Percentiles rank a stretch among this genome's conserved stretches.
phyloP scores from a whole-genome alignment of 2,113 vertebrate species.

The Perca flavescens region DNA sequence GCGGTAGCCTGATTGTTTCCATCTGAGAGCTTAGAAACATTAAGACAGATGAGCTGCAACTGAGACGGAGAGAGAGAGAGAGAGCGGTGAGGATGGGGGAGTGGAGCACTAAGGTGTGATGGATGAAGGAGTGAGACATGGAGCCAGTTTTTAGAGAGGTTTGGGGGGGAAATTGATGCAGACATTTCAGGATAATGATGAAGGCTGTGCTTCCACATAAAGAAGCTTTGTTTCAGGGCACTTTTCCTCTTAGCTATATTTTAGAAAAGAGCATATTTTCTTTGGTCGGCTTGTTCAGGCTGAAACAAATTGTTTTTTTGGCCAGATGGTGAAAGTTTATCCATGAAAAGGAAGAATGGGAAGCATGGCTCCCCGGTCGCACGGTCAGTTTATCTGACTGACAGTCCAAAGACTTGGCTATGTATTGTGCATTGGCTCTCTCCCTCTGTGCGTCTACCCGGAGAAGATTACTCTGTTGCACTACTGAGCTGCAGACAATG shows the following conservation, averaged over 20 bases:
- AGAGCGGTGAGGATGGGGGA: not conserved
- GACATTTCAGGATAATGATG: not conserved
- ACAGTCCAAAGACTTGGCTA: slow-evolving; percentile 55
- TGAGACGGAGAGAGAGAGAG: not conserved
- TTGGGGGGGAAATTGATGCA: not conserved
- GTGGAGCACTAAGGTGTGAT: slow-evolving; percentile 29
- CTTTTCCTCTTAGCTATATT: slow-evolving; percentile 1
- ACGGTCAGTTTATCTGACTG: slow-evolving; percentile 46
- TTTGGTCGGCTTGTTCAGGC: not conserved
- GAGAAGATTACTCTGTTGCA: slow-evolving; percentile 32
- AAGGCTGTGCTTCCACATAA: not conserved
- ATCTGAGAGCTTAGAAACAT: slow-evolving; percentile 51
- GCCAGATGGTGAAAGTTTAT: slow-evolving; percentile 36
- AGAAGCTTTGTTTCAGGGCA: slow-evolving; percentile 11
- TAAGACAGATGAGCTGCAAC: slow-evolving; percentile 30
- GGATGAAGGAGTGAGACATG: not conserved
- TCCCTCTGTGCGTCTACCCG: not conserved
- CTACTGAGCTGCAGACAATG: slow-evolving; percentile 40
- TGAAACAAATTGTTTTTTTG: slow-evolving; percentile 57
- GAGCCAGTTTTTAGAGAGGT: not conserved
- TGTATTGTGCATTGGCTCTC: slow-evolving; percentile 24
- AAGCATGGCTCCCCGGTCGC: slow-evolving; percentile 23
- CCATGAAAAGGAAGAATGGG: slow-evolving; percentile 24
- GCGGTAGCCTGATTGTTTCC: slow-evolving; percentile 69
- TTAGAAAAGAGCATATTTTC: slow-evolving; percentile 6